Base-by-base conservation (phyloP, 2,797 vertebrate genomes). In the Lepus townsendii region DNA sequence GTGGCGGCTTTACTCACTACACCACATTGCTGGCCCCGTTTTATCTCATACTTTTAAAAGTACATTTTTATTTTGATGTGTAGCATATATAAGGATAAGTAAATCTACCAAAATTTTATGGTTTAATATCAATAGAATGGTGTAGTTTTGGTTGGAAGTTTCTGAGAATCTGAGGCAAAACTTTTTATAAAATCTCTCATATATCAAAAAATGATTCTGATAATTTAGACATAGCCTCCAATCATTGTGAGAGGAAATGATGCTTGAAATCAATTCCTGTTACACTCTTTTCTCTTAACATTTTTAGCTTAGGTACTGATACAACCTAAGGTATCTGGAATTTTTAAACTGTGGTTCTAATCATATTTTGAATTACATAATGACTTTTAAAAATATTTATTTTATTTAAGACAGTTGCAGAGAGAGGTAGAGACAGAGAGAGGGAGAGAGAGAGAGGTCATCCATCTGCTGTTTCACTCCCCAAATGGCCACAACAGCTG, bases 231-330 rank as follows among this genome's bases (percentile, higher is more conserved):
- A 83, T 22, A 75, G 66, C 13, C 88, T 68, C 42, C 62, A 38
- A 26, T 72, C 80, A 77, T 20, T 42, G 30, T 65, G 5, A 22
- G 22, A 9, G 32, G 19, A 54, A 27, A 38, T 65, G 57, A 38
- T 50, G 4, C 73, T 83, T 83, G 65, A 78, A 77, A 47, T 73
- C 22, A 30, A 79, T 94, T 94, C 83, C 76, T 91, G 26, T 88
- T 38, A 78, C 4, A 50, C n/a, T 87, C 14, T 2, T 42, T 69
- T 20, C 54, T 76, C 20, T 68, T 54, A 78, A 73, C 20, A 72
- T 38, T 63, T 24, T 47, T 57, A 72, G 27, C 66, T 3, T 77
- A 35, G 57, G 1, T 38, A 71, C 17, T 30, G 42, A 20, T 20
- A 26, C 35, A 38, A 52, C 47, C 24, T 30, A 2, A n/a, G 75